phyloP scores from a whole-genome alignment of 2,888 invertebrate genomes.

The Phymatocera aterrima region DNA sequence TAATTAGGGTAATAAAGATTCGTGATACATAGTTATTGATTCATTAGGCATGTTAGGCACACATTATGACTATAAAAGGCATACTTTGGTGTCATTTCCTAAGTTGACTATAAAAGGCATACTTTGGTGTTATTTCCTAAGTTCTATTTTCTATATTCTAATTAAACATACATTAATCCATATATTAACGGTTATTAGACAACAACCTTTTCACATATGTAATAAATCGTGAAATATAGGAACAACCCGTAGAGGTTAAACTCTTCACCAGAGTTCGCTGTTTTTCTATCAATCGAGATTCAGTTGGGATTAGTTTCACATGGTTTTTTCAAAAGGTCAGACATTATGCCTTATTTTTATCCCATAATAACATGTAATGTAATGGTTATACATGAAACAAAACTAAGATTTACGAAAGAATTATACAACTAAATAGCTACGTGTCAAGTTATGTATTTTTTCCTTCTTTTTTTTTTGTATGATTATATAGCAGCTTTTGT shows the following conservation, averaged over 20 bases:
- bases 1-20: neutral
- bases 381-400: neutral
- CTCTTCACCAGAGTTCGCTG: neutral
- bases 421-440: slow-evolving; percentile 23
- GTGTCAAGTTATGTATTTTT: neutral
- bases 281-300: neutral
- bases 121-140: neutral
- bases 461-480: neutral
- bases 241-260: slow-evolving; percentile 8
- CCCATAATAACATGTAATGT: neutral
- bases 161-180: neutral
- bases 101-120: neutral
- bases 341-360: slow-evolving; percentile 1
- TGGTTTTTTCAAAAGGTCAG: neutral
- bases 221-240: slow-evolving; percentile 12
- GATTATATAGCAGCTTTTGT: slow-evolving; percentile 11
- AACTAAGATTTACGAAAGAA: neutral
- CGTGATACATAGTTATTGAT: neutral
- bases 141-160: neutral
- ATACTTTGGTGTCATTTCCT: neutral
- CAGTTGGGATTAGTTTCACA: neutral
- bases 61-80: neutral
- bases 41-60: neutral
- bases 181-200: neutral
- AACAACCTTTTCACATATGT: neutral